These are phyloP conservation scores for Tubulanus polymorphus DNA, from an alignment of 2,888 invertebrate genomes.

Conservation along the genomic window DNA sequence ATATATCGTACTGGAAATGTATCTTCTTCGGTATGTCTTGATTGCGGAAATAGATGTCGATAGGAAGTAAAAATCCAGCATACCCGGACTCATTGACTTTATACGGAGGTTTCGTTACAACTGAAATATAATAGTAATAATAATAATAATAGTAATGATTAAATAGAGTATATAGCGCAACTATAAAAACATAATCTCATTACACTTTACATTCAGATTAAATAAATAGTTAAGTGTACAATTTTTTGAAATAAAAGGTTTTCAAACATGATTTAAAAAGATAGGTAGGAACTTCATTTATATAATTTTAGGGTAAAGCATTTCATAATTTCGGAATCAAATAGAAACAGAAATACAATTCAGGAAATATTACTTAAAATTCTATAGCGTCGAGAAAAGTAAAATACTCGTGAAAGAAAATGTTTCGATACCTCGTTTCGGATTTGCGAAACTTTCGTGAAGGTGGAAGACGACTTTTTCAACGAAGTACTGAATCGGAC, in stretches of 20 bases:
- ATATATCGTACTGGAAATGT: slow-evolving; percentile 72
- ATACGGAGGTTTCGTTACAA: slow-evolving; percentile 87
- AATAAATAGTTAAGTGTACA: too few relatives aligned
- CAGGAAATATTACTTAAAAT: too few relatives aligned
- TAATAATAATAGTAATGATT: neutral
- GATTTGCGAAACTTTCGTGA: slow-evolving; percentile 88
- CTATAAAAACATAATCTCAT: too few relatives aligned
- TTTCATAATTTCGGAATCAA: too few relatives aligned
- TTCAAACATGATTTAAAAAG: too few relatives aligned
- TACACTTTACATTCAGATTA: too few relatives aligned
- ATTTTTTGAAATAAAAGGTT: too few relatives aligned
- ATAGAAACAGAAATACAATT: too few relatives aligned
- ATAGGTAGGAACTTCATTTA: too few relatives aligned
- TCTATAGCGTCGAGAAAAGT: too few relatives aligned
- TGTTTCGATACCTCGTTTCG: slow-evolving; percentile 85
- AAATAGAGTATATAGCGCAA: neutral
- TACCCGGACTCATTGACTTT: slow-evolving; percentile 89
- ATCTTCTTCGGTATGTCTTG: slow-evolving; percentile 86
- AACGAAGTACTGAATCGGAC: slow-evolving; percentile 83
- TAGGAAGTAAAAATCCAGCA: slow-evolving; percentile 85
- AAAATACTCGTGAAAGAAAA: too few relatives aligned
- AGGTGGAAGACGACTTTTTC: slow-evolving; percentile 85
- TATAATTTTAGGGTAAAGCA: too few relatives aligned
- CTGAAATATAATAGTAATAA: slow-evolving; percentile 58
- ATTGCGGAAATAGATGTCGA: slow-evolving; percentile 77